Conservation (phyloP, 2,797 vertebrate genomes). For the Acipenser oxyrinchus region DNA sequence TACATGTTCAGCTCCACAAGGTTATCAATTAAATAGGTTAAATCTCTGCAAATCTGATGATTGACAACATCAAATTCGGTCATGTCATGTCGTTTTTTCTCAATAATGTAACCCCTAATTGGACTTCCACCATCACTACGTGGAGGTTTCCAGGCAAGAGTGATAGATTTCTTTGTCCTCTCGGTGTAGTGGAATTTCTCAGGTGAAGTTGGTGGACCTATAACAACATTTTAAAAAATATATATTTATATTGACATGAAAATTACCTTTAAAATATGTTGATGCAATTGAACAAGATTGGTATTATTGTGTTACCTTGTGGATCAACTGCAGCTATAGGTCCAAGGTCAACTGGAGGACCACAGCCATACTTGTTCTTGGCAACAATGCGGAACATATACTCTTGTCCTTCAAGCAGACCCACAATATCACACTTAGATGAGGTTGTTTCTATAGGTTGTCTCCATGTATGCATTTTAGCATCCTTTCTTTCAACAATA, state of each 20-base stretch:
- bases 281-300: too few species aligned
- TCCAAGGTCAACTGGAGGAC: slow-evolving; percentile 77
- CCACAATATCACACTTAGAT: slow-evolving; percentile 92
- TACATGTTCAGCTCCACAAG: slow-evolving; percentile 86
- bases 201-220: slow-evolving; percentile 85
- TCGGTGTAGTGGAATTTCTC: slow-evolving; percentile 94
- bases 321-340: slow-evolving; percentile 87
- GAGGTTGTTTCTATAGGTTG: slow-evolving; percentile 80
- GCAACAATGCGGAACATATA: slow-evolving; percentile 90
- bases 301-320: slow-evolving; percentile 59
- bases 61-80: slow-evolving; percentile 84
- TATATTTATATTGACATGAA: slow-evolving; percentile 14
- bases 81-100: slow-evolving; percentile 85
- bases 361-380: slow-evolving; percentile 91
- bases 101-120: slow-evolving; percentile 83
- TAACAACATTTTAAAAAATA: background rate
- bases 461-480: slow-evolving; percentile 89
- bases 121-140: slow-evolving; percentile 87
- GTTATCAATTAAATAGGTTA: slow-evolving; percentile 72
- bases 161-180: slow-evolving; percentile 83
- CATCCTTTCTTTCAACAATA: slow-evolving; percentile 82
- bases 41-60: slow-evolving; percentile 69
- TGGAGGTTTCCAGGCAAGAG: slow-evolving; percentile 85
- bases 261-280: background rate
- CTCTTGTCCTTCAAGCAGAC: slow-evolving; percentile 86